These are phyloP conservation scores for Tokudaia muenninki DNA, from an alignment of 2,797 vertebrate species.

Conservation along the genomic window DNA sequence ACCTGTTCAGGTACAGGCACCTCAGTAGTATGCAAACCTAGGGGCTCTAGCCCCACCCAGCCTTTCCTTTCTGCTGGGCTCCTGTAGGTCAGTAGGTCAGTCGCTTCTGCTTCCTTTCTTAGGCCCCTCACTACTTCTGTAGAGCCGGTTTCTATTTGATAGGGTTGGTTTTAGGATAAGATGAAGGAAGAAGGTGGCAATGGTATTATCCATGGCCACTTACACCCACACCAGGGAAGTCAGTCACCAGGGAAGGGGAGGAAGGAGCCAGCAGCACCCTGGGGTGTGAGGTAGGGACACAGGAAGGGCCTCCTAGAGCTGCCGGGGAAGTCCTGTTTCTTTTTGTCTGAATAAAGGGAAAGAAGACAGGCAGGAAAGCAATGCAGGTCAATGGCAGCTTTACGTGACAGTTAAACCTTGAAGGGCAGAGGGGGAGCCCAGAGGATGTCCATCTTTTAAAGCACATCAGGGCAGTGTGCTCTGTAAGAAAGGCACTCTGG, in stretches of 20 bases:
- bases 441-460: neutral
- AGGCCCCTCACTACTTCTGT: neutral
- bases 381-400: neutral
- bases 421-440: neutral
- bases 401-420: neutral
- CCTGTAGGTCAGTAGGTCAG: neutral
- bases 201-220: no score
- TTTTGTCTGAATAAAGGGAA: neutral
- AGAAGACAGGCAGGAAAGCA: neutral
- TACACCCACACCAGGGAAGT: neutral
- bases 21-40: neutral
- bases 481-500: neutral
- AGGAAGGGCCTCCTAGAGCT: neutral
- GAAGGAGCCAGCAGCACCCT: neutral
- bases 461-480: neutral
- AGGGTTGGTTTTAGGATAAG: conserved; percentile 12
- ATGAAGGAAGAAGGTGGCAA: neutral
- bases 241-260: neutral
- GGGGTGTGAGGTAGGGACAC: neutral
- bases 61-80: neutral
- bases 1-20: neutral
- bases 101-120: neutral
- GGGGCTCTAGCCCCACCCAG: neutral
- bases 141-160: neutral
- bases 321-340: neutral